Evolutionary conservation across 2,797 vertebrate species (phyloP).

Genomic region (Parambassis ranga): DNA sequence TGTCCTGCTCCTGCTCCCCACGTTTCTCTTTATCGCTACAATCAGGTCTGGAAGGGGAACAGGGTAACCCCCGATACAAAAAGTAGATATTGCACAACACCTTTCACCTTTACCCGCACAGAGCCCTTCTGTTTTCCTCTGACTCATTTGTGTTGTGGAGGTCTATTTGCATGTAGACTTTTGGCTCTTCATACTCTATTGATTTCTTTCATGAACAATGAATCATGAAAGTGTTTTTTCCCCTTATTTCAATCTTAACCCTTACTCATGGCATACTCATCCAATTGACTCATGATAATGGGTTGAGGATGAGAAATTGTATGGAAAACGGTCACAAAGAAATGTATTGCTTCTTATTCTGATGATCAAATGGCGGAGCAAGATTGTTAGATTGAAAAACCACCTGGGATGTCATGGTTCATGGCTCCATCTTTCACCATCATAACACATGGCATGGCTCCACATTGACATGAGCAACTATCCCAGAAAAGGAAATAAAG

Average conservation of each 20-base stretch:
- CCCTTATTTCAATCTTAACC: neutral
- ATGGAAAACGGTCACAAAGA: no score
- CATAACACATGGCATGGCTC: no score
- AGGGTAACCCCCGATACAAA: constrained; percentile 20
- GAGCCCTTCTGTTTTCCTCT: constrained; percentile 30
- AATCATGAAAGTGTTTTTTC: neutral
- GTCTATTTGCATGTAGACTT: constrained; percentile 30
- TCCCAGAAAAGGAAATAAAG: no score
- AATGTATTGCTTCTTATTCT: no score
- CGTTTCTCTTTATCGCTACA: constrained; percentile 20
- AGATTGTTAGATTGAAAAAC: no score
- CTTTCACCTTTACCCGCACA: constrained; percentile 44
- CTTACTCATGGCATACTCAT: neutral
- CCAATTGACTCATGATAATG: neutral
- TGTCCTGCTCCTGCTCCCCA: neutral
- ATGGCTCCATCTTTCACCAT: no score
- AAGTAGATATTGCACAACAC: constrained; percentile 42
- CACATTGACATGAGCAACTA: no score
- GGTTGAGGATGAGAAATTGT: no score
- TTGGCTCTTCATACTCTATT: neutral
- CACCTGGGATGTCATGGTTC: no score
- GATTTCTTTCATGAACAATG: neutral
- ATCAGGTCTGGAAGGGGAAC: constrained; percentile 38
- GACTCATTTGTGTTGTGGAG: constrained; percentile 21
- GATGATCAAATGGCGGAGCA: no score